These are phyloP conservation scores for Bugulina stolonifera DNA, from an alignment of 2,888 invertebrate genomes.

Conservation along the genomic window DNA sequence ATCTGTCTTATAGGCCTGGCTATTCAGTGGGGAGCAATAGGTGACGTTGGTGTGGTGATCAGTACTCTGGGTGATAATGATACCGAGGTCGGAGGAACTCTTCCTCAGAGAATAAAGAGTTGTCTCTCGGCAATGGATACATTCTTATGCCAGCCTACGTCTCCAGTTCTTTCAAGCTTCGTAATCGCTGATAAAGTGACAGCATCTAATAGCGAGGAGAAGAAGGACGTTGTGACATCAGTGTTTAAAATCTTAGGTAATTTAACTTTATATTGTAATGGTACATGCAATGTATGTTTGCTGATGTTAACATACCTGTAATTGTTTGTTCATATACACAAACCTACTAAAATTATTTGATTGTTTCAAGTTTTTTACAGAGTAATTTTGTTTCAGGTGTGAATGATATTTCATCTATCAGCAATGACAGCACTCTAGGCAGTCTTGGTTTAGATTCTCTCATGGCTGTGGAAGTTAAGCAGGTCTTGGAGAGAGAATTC, in stretches of 20 bases:
- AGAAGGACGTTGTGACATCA: slow-evolving; percentile 67
- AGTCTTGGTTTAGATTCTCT: slow-evolving; percentile 97
- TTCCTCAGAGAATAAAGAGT: slow-evolving; percentile 91
- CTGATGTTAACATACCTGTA: no score
- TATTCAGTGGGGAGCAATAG: slow-evolving; percentile 98
- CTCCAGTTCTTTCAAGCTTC: slow-evolving; percentile 57
- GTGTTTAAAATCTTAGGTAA: slow-evolving; percentile 79
- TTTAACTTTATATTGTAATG: no score
- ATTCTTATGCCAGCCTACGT: slow-evolving; percentile 78
- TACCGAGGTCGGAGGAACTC: slow-evolving; percentile 85
- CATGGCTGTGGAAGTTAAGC: slow-evolving; percentile 98
- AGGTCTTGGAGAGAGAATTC: slow-evolving; percentile 84
- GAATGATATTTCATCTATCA: slow-evolving; percentile 75
- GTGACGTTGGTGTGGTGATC: slow-evolving; percentile 87
- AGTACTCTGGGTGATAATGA: slow-evolving; percentile 83
- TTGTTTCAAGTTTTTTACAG: no score
- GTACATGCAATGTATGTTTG: no score
- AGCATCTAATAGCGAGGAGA: slow-evolving; percentile 57
- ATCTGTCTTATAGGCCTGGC: slow-evolving; percentile 67
- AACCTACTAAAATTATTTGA: no score
- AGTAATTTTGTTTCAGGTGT: slow-evolving; percentile 64
- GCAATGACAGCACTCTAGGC: slow-evolving; percentile 71
- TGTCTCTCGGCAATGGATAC: slow-evolving; percentile 81
- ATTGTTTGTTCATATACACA: no score
- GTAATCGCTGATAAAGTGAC: slow-evolving; percentile 79